These are phyloP conservation scores for Colostygia pectinataria DNA, from an alignment of 2,888 invertebrate genomes.

Conservation along the genomic window DNA sequence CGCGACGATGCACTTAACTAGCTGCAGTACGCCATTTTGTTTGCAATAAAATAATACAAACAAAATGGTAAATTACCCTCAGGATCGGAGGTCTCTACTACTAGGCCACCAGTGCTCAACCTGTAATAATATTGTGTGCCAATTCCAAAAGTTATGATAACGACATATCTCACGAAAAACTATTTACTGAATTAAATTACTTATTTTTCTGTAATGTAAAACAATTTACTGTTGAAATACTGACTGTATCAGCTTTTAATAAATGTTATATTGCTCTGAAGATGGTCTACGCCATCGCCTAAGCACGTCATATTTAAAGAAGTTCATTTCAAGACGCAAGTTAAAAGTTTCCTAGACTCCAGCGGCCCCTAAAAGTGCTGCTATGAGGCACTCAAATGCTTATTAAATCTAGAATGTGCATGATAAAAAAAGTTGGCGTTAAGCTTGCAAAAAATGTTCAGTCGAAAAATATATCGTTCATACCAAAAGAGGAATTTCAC, in stretches of 20 bases:
- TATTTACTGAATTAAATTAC: constrained; percentile 28
- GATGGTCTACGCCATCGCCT: constrained; percentile 3
- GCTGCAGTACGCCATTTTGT: neutral
- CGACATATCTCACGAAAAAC: constrained; percentile 18
- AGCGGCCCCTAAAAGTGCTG: constrained; percentile 8
- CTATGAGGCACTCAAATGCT: neutral
- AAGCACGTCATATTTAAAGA: constrained; percentile 19
- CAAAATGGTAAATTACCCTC: too few species aligned
- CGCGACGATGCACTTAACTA: neutral
- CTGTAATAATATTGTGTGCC: too few species aligned
- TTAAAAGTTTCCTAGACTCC: constrained; percentile 22
- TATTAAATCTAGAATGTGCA: constrained; percentile 8
- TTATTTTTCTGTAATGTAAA: constrained; percentile 8
- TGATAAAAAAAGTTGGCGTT: neutral
- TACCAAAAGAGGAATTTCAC: neutral
- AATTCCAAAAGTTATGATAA: constrained; percentile 9
- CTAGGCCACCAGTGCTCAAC: too few species aligned
- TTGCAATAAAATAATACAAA: neutral
- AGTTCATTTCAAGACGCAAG: constrained; percentile 32
- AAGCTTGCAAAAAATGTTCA: neutral
- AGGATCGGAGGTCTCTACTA: too few species aligned
- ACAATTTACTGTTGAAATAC: neutral
- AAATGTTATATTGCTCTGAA: constrained; percentile 13
- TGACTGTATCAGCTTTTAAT: constrained; percentile 11
- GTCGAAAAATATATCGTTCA: neutral